Conservation (phyloP, 2,888 invertebrate species). For the Leptarthrus brevirostris region DNA sequence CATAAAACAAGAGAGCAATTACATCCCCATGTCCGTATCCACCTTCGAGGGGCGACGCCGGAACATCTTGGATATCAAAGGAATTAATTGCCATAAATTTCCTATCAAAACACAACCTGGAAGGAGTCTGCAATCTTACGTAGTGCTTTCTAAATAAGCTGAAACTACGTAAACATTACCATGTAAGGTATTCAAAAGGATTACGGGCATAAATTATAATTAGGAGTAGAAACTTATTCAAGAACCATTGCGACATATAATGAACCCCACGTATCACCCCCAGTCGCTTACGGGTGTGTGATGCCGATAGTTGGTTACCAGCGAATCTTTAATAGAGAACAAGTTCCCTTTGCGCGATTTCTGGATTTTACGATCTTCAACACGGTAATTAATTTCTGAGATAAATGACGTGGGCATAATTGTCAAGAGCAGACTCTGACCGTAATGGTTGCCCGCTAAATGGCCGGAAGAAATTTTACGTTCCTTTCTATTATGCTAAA, state of each 20-base stretch:
- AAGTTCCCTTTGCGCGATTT: conserved; percentile 35
- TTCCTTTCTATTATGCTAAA: no score
- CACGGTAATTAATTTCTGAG: conserved; percentile 52
- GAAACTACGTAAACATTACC: conserved; percentile 32
- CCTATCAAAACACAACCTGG: conserved; percentile 49
- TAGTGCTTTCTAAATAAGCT: conserved; percentile 21
- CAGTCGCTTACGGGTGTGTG: background rate
- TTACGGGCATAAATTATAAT: conserved; percentile 51
- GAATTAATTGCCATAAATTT: conserved; percentile 53
- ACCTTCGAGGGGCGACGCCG: conserved; percentile 1
- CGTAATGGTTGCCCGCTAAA: conserved; percentile 46
- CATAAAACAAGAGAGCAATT: conserved; percentile 47
- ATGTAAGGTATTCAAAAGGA: conserved; percentile 47
- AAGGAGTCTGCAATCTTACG: conserved; percentile 1
- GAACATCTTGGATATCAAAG: conserved; percentile 51
- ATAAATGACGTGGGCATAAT: conserved; percentile 52
- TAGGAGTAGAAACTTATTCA: conserved; percentile 35
- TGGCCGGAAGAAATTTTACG: conserved; percentile 28
- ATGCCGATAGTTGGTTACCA: conserved; percentile 9
- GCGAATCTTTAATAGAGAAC: conserved; percentile 4
- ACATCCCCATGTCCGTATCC: conserved; percentile 34
- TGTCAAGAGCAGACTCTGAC: conserved; percentile 46
- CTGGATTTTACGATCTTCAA: conserved; percentile 53
- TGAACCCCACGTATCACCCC: background rate
- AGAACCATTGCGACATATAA: conserved; percentile 10